Evolutionary conservation across 2,888 invertebrate species (phyloP).

Genomic region (Mimas tiliae): DNA sequence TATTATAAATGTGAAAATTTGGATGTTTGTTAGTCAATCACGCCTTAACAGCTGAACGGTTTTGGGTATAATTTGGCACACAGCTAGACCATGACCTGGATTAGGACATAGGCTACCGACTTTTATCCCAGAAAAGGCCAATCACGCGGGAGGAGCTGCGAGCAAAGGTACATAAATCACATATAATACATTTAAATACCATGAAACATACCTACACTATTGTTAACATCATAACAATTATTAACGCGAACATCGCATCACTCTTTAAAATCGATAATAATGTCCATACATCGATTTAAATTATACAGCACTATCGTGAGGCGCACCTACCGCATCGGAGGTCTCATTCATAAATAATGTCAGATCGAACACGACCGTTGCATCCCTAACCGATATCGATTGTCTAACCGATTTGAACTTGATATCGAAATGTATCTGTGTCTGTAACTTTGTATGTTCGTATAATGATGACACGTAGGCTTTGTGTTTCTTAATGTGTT

Average conservation of each 20-base stretch:
- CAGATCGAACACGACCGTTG: constrained; percentile 66
- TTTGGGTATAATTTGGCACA: no score
- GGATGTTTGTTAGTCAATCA: no score
- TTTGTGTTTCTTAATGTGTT: background rate
- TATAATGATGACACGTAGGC: background rate
- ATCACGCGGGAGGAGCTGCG: no score
- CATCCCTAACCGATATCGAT: constrained; percentile 65
- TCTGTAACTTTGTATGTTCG: constrained; percentile 13
- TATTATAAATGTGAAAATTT: no score
- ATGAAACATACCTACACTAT: background rate
- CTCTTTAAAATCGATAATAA: constrained; percentile 17
- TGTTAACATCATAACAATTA: background rate
- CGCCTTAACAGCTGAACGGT: no score
- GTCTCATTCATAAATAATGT: constrained; percentile 72
- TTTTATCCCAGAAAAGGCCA: no score
- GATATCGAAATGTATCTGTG: constrained; percentile 29
- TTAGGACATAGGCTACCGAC: no score
- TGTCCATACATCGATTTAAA: constrained; percentile 20
- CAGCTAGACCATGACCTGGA: no score
- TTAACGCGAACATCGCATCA: background rate
- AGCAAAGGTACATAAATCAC: no score
- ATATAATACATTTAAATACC: background rate
- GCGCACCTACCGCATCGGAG: constrained; percentile 63
- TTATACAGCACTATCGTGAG: constrained; percentile 24
- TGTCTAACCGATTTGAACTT: constrained; percentile 59